Conservation (phyloP, 2,888 invertebrate species). For the Netelia melanura region DNA sequence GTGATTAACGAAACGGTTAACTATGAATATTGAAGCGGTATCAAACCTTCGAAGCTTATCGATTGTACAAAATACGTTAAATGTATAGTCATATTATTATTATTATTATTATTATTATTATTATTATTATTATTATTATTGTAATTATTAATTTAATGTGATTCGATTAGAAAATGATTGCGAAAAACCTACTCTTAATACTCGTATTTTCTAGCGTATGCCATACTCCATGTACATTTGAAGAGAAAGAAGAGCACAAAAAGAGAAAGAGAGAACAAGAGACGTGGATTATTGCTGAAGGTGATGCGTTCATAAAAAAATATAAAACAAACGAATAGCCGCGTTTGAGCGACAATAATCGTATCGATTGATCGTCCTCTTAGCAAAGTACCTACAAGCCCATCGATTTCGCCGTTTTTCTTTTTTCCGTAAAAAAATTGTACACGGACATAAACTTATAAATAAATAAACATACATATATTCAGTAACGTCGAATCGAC, state of each 20-base stretch:
- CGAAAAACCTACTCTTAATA: conserved; percentile 74
- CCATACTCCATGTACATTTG: conserved; percentile 64
- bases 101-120: conserved; percentile 76
- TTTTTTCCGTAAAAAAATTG: conserved; percentile 46
- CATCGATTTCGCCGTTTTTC: conserved; percentile 38
- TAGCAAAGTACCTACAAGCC: conserved; percentile 12
- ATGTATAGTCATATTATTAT: conserved; percentile 78
- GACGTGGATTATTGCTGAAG: conserved; percentile 10
- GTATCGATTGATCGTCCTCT: conserved; percentile 55
- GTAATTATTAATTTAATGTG: conserved; percentile 75
- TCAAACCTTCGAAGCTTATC: conserved; percentile 80
- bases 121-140: conserved; percentile 74
- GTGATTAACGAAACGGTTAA: conserved; percentile 64
- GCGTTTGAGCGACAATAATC: conserved; percentile 57
- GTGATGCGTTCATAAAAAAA: conserved; percentile 34
- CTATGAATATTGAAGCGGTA: conserved; percentile 72
- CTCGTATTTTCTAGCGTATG: conserved; percentile 78
- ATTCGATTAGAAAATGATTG: conserved; percentile 75
- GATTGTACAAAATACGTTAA: conserved; percentile 82
- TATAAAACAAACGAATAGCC: conserved; percentile 68
- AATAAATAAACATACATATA: conserved; percentile 8
- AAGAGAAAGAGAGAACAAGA: conserved; percentile 44
- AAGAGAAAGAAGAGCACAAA: conserved; percentile 50
- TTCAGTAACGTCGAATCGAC: conserved; percentile 31
- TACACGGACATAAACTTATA: conserved; percentile 3